Conservation (phyloP, 2,113 vertebrate species). For the Ancistrus triradiatus region DNA sequence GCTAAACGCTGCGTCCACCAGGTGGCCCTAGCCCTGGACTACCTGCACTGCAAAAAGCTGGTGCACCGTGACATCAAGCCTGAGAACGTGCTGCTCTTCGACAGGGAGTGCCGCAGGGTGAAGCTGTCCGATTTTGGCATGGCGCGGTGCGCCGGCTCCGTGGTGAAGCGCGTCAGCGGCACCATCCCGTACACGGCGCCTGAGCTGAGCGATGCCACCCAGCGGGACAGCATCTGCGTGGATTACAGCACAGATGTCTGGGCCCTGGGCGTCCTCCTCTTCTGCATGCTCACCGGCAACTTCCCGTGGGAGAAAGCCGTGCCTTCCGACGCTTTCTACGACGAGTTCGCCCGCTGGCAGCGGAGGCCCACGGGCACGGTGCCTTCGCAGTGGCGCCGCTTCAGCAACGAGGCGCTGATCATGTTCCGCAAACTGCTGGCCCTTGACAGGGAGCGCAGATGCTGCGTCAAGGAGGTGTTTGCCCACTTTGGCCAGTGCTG, state of each 20-base stretch:
- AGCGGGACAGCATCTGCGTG: conserved; percentile 75
- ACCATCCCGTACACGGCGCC: conserved; percentile 82
- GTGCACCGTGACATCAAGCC: conserved; percentile 81
- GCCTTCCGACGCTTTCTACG: conserved; percentile 76
- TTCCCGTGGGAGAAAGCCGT: conserved; percentile 83
- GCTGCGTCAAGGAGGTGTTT: conserved; percentile 77
- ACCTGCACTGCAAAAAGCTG: conserved; percentile 76
- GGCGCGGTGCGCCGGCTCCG: conserved; percentile 75
- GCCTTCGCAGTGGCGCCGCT: conserved; percentile 79
- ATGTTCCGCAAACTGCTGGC: conserved; percentile 78
- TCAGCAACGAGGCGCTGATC: conserved; percentile 74
- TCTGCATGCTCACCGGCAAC: conserved; percentile 82
- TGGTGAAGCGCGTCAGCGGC: conserved; percentile 77
- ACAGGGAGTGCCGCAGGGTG: conserved; percentile 77
- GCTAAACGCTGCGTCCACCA: conserved; percentile 81
- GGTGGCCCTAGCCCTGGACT: conserved; percentile 76
- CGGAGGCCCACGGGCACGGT: conserved; percentile 61
- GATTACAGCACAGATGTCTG: conserved; percentile 78
- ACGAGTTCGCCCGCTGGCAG: conserved; percentile 81
- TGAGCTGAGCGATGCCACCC: conserved; percentile 72
- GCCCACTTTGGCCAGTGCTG: conserved; percentile 74
- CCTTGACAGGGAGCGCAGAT: conserved; percentile 72
- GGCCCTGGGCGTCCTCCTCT: conserved; percentile 81
- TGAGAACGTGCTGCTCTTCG: conserved; percentile 80
- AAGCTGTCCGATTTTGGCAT: conserved; percentile 81